Conservation (phyloP, 2,113 vertebrate species). For the Chrysochloris asiatica region DNA sequence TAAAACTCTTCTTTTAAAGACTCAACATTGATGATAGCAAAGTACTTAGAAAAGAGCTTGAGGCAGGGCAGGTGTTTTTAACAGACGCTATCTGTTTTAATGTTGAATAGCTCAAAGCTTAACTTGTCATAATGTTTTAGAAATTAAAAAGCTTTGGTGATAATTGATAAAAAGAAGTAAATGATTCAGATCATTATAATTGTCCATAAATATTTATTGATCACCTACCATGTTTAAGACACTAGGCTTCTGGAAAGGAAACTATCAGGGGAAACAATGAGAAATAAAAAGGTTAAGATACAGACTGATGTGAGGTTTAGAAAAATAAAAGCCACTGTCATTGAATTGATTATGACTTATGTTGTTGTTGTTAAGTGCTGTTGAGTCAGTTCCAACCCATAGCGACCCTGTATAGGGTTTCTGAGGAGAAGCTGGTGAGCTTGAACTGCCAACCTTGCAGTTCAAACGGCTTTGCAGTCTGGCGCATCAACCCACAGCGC, state of each 20-base stretch:
- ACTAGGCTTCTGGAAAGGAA: background rate
- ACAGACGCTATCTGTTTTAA: constrained; percentile 20
- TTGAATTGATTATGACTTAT: too few relatives aligned
- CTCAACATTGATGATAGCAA: background rate
- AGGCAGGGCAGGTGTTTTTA: background rate
- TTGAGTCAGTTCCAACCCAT: too few relatives aligned
- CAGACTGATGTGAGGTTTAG: too few relatives aligned
- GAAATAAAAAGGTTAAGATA: background rate
- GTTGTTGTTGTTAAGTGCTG: too few relatives aligned
- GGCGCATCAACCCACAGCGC: too few relatives aligned
- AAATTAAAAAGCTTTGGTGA: constrained; percentile 3
- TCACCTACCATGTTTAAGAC: background rate
- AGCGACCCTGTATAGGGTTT: too few relatives aligned
- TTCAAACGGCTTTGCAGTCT: too few relatives aligned
- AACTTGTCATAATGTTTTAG: background rate
- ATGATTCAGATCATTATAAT: background rate
- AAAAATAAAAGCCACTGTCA: too few relatives aligned
- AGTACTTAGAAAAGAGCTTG: background rate
- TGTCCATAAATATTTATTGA: background rate
- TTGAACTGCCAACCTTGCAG: too few relatives aligned
- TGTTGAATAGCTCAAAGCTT: background rate
- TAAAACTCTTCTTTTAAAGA: background rate
- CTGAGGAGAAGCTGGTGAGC: too few relatives aligned
- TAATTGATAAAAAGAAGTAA: background rate
- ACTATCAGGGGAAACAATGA: background rate